Percentiles rank a stretch among this genome's conserved stretches.
phyloP scores from a whole-genome alignment of 2,888 invertebrate genomes.

The Epinotia ramella region DNA sequence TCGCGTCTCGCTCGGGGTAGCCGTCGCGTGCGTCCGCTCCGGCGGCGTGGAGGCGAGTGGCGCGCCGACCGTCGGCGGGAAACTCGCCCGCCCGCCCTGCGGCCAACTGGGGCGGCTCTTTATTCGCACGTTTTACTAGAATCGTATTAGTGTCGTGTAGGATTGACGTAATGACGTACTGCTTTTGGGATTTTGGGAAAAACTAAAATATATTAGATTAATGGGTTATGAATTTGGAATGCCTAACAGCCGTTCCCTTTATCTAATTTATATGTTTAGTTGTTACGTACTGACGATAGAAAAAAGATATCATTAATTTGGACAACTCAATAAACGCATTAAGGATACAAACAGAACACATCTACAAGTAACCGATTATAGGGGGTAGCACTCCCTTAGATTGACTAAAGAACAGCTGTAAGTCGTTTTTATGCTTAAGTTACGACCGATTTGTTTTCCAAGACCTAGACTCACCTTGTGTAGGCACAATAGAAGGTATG shows the following conservation, averaged over 20 bases:
- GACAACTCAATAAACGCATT: too few species aligned
- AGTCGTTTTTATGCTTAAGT: too few species aligned
- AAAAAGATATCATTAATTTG: too few species aligned
- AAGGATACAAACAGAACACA: too few species aligned
- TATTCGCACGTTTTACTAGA: constrained; percentile 61
- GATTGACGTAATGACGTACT: constrained; percentile 39
- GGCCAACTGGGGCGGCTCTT: constrained; percentile 61
- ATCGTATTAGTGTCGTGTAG: constrained; percentile 56
- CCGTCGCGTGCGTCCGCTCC: constrained; percentile 64
- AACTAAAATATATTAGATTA: constrained; percentile 4
- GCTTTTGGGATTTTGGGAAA: constrained; percentile 26
- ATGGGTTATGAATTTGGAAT: neutral
- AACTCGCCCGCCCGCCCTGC: constrained; percentile 68
- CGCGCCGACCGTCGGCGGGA: constrained; percentile 68
- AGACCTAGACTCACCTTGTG: too few species aligned
- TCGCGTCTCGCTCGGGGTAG: constrained; percentile 40
- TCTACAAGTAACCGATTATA: too few species aligned
- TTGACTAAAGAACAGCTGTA: too few species aligned
- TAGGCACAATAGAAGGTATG: too few species aligned
- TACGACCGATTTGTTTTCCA: too few species aligned
- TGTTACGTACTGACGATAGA: too few species aligned
- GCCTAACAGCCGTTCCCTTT: neutral
- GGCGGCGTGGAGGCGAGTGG: constrained; percentile 56
- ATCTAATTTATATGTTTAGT: neutral
- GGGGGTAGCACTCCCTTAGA: too few species aligned